phyloP scores from a whole-genome alignment of 1,140 invertebrate genomes.

The Pantala flavescens region DNA sequence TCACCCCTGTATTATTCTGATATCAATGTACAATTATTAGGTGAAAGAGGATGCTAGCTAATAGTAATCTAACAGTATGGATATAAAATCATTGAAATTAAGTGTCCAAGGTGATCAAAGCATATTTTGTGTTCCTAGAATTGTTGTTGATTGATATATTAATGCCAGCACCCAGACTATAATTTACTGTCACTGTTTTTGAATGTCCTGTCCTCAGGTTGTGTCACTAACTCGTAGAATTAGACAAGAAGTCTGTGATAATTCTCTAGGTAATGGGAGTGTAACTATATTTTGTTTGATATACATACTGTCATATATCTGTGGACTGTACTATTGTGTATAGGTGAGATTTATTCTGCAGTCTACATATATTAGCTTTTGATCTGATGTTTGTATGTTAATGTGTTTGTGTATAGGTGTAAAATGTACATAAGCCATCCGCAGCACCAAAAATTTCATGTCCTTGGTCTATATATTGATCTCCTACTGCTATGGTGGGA shows the following conservation, averaged over 20 bases:
- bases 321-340: constrained; percentile 5
- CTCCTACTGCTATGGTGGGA: too few relatives aligned
- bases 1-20: constrained; percentile 4
- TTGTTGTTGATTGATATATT: not conserved
- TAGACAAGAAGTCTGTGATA: constrained; percentile 9
- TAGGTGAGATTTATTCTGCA: constrained; percentile 1
- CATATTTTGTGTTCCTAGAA: constrained; percentile 6
- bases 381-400: constrained; percentile 10
- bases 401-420: not conserved
- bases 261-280: constrained; percentile 9
- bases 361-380: constrained; percentile 10
- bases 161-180: not conserved
- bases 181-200: not conserved
- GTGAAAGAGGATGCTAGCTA: not conserved
- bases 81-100: constrained; percentile 6
- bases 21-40: constrained; percentile 10
- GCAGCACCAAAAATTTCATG: too few relatives aligned
- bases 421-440: too few relatives aligned
- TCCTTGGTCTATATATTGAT: too few relatives aligned
- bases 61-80: not conserved
- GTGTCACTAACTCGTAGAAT: not conserved
- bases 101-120: constrained; percentile 5
- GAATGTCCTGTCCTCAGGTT: constrained; percentile 4
- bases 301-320: not conserved
- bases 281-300: constrained; percentile 10